phyloP scores from a whole-genome alignment of 2,888 invertebrate genomes.

The Schrankia costaestrigalis region DNA sequence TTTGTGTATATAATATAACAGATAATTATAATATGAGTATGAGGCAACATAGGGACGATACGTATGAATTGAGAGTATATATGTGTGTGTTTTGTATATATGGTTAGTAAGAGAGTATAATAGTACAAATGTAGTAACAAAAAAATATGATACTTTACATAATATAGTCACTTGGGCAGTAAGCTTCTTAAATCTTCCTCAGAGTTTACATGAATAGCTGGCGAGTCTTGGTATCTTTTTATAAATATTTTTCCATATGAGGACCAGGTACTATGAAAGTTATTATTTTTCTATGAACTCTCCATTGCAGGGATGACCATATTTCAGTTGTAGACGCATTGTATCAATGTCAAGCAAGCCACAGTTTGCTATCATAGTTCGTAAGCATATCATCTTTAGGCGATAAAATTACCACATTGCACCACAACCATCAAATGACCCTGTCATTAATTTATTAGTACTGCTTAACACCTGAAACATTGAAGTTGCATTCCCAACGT shows the following conservation, averaged over 20 bases:
- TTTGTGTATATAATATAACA: background rate
- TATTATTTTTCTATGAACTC: background rate
- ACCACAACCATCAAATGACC: too few species aligned
- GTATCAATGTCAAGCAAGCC: conserved; percentile 2
- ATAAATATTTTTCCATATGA: conserved; percentile 5
- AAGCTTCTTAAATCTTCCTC: conserved; percentile 1
- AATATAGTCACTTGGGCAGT: conserved; percentile 1
- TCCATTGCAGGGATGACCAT: too few species aligned
- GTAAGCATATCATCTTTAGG: too few species aligned
- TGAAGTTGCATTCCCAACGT: too few species aligned
- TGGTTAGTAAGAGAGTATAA: too few species aligned
- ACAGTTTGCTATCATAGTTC: background rate
- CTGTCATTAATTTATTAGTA: too few species aligned
- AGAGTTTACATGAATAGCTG: background rate
- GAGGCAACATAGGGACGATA: background rate
- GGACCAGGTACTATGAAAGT: conserved; percentile 2
- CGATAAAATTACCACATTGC: too few species aligned
- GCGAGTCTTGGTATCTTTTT: conserved; percentile 3
- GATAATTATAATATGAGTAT: background rate
- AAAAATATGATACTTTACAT: background rate
- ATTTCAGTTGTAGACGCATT: too few species aligned
- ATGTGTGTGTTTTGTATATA: too few species aligned
- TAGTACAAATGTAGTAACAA: background rate
- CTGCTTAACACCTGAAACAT: too few species aligned
- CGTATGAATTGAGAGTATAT: background rate